phyloP scores from a whole-genome alignment of 1,140 invertebrate genomes.

The Ptiloglossa arizonensis region DNA sequence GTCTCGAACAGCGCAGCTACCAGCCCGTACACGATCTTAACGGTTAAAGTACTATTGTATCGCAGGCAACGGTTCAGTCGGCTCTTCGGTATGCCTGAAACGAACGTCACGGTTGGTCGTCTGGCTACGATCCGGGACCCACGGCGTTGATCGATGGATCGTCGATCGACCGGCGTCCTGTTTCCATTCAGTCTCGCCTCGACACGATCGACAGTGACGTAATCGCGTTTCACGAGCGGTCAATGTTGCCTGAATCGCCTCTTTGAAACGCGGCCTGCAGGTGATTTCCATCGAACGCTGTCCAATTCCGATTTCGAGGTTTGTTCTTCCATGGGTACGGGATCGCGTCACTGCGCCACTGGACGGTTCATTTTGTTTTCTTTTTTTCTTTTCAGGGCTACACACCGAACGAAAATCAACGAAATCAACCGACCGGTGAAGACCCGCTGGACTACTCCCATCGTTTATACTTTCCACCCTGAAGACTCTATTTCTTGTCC shows the following conservation, averaged over 20 bases:
- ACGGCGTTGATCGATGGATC: conserved; percentile 31
- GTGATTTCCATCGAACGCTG: not conserved
- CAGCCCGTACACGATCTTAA: conserved; percentile 77
- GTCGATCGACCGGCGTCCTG: conserved; percentile 10
- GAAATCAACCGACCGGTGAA: too few species aligned
- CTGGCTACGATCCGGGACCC: not conserved
- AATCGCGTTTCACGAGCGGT: conserved; percentile 32
- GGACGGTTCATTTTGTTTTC: too few species aligned
- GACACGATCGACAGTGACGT: conserved; percentile 43
- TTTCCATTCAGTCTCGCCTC: conserved; percentile 26
- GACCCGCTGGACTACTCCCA: too few species aligned
- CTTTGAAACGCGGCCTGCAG: not conserved
- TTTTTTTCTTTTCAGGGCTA: not conserved
- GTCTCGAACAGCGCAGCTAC: conserved; percentile 74
- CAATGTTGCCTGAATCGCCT: conserved; percentile 4
- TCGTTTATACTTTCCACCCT: too few species aligned
- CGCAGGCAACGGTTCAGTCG: conserved; percentile 49
- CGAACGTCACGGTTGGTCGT: not conserved
- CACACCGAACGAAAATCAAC: too few species aligned
- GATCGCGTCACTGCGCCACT: not conserved
- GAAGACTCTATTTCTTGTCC: too few species aligned
- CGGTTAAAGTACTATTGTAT: conserved; percentile 68
- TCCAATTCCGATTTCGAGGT: not conserved
- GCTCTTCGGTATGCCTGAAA: not conserved
- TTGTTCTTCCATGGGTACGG: not conserved